Conservation (phyloP, 2,797 vertebrate species). For the Oreortyx pictus region DNA sequence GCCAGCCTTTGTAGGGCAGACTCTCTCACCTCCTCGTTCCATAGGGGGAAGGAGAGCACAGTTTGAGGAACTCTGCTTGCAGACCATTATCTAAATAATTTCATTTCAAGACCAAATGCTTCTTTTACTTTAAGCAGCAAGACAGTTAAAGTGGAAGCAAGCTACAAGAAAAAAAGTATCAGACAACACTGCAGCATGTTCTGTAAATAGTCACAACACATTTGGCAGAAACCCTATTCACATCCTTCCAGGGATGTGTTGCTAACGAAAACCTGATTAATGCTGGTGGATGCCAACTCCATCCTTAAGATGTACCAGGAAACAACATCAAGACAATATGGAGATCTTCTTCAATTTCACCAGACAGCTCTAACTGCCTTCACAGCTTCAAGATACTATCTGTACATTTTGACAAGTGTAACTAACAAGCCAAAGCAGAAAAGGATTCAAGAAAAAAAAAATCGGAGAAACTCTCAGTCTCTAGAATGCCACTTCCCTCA, state of each 20-base stretch:
- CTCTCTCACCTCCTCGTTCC: neutral
- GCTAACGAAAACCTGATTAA: neutral
- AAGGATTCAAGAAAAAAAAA: neutral
- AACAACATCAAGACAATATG: neutral
- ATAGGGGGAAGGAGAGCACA: accelerated
- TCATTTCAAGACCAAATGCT: neutral
- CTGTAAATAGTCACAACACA: too few relatives aligned
- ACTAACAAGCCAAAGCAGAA: neutral
- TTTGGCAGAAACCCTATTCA: neutral
- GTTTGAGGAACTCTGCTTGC: neutral
- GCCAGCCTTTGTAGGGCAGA: neutral
- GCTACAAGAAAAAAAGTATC: neutral
- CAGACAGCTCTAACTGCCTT: neutral
- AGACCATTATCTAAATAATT: neutral
- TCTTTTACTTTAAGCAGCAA: neutral
- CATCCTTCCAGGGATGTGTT: neutral
- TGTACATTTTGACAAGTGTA: neutral
- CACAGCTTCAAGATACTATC: neutral
- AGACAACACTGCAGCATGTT: too few relatives aligned
- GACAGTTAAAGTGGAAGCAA: neutral
- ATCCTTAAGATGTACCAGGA: neutral
- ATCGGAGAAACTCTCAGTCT: neutral
- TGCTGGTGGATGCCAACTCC: neutral
- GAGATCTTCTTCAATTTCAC: neutral
- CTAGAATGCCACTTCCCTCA: neutral